Evolutionary conservation across 2,113 vertebrate species (phyloP), one percentile per base, ranked within the genome.

Genomic region (Cercocebus atys): DNA sequence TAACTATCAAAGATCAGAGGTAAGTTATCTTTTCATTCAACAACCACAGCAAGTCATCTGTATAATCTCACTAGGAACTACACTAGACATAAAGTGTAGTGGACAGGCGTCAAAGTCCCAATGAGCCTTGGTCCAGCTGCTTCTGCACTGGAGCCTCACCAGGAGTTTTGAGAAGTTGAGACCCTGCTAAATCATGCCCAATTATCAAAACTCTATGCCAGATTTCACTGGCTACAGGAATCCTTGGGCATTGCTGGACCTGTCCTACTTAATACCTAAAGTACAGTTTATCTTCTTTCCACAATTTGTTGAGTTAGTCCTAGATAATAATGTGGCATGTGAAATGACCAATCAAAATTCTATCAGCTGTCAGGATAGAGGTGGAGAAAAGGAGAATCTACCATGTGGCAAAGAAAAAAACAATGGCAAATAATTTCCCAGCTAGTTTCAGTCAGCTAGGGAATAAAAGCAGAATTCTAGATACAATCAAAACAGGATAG

Each of bases 401-500:
- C 23, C 27, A 45, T 0, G 11, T 88, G 23, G 27, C 68, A 97
- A 68, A 50, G 2, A 22, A 73, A 61, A 87, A 79, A 45, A 70
- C 76, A 32, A 79, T 38, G 18, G 10, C 30, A 83, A 84, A 50
- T 3, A 68, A 93, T 93, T 87, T 32, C 35, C 72, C 64, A 40
- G 16, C 50, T 97, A 68, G 14, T 95, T 96, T 94, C 93, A 96
- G 20, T 73, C 38, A 87, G 20, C 75, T 72, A 83, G 94, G 80
- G 35, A 95, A 96, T 78, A 91, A 82, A 68, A 93, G 73, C 73
- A n/a, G n/a, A n/a, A n/a, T 87, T 90, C 76, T 7, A 78, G 47
- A 43, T 57, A 90, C 85, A 96, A 87, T 89, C 61, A 92, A 92
- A 95, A 70, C 83, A 97, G 90, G 91, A 87, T 86, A 70, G 43